These are phyloP conservation scores for Platyrinchus mystaceus DNA, from an alignment of 2,797 vertebrate species.

Conservation along the genomic window DNA sequence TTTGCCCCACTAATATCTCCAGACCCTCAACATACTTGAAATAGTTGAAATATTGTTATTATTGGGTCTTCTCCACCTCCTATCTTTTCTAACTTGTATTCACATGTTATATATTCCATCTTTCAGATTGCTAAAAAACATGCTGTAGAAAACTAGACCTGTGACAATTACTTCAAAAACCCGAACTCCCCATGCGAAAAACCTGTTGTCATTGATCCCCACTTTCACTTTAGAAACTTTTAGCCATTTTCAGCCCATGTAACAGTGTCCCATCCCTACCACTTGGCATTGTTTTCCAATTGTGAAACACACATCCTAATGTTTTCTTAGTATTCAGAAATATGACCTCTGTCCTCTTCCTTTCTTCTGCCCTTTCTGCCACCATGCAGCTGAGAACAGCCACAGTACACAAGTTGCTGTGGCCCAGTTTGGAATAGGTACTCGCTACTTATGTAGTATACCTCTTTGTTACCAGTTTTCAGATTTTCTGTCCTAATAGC, in stretches of 20 bases:
- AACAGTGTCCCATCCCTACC: neutral
- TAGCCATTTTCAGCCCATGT: neutral
- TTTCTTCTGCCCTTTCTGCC: neutral
- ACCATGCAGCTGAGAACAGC: neutral
- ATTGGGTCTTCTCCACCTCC: neutral
- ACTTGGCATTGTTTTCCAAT: neutral
- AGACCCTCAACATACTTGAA: neutral
- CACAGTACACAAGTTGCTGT: neutral
- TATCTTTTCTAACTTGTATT: neutral
- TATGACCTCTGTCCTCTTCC: neutral
- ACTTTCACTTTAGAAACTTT: neutral
- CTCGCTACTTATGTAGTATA: neutral
- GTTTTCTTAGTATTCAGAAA: neutral
- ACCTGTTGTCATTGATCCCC: neutral
- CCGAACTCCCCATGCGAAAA: neutral
- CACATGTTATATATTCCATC: neutral
- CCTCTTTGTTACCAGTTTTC: neutral
- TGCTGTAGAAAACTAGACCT: neutral
- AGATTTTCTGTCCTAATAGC: neutral
- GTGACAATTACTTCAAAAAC: neutral
- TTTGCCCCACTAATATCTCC: neutral
- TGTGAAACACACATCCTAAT: neutral
- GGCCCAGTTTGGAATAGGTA: neutral
- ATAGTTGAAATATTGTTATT: neutral
- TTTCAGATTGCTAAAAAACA: neutral